Evolutionary conservation across 2,113 vertebrate species (phyloP), one percentile per base, ranked within the genome.

Genomic region (Apodemus speciosus): DNA sequence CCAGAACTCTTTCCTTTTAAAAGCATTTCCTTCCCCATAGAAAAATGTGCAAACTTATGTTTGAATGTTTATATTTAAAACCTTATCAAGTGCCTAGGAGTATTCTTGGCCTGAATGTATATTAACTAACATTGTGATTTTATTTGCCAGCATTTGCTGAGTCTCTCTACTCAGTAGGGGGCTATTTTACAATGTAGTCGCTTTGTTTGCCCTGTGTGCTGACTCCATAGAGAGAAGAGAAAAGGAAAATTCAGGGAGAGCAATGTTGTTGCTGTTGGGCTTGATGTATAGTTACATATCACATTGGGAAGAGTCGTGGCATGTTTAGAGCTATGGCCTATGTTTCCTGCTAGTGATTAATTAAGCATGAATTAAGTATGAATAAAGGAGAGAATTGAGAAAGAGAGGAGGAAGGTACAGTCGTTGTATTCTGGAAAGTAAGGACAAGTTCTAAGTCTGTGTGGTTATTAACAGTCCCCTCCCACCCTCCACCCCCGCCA

Each of bases 311-410:
- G n/a, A 62, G 14, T 18, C 56, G 60, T 27, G 81, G 9, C 25
- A 89, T 85, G 94, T 96, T 95, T 90, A 46, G 94, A 64, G 72
- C 20, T 81, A 58, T 81, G 80, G 51, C 66, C 51, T 53, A 32
- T 69, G 51, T 88, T 95, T 94, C 81, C 51, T 93, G 94, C 90
- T 90, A 85, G 95, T 90, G 53, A 77, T 64, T 77, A 95, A 40
- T 84, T 40, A 72, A 72, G n/a, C 20, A 72, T 40, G 18, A 71
- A 38, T 66, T 89, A 93, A 72, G 40, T 80, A 83, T 58, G 35
- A 91, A 66, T 73, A 68, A 58, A 88, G 81, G 53, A 71, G 11
- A 88, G 92, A 90, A 94, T 35, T 13, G 40, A 72, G 35, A 83
- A 85, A 53, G 9, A 83, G 7, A 3, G 53, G 71, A 77, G 72